Evolutionary conservation across 2,113 vertebrate genomes (phyloP).

Genomic region (Tetrax tetrax): DNA sequence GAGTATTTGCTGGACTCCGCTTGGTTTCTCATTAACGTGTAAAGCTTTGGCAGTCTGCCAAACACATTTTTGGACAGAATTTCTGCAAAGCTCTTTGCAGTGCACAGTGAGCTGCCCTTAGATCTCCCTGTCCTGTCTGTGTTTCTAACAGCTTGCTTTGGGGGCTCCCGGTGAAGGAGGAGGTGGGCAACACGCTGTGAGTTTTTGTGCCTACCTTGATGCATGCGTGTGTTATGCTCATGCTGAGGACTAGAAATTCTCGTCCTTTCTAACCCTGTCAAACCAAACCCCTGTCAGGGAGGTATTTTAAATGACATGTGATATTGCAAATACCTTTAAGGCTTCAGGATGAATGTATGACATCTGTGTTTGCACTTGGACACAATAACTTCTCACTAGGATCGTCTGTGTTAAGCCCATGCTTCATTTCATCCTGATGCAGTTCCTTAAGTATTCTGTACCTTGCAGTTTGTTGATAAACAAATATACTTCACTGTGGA

Average conservation of each 20-base stretch:
- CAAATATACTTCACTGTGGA: background rate
- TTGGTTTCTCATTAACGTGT: background rate
- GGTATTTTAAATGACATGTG: background rate
- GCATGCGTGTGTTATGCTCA: rapidly evolving
- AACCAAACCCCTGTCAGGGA: background rate
- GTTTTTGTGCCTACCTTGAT: background rate
- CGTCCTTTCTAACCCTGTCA: background rate
- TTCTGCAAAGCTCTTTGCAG: background rate
- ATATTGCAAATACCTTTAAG: background rate
- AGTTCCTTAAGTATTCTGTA: background rate
- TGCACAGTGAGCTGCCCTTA: background rate
- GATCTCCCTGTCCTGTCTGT: background rate
- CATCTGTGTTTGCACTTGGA: background rate
- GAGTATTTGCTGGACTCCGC: background rate
- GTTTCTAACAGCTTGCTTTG: background rate
- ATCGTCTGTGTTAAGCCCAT: background rate
- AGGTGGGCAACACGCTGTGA: background rate
- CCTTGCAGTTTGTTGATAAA: background rate
- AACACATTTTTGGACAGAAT: background rate
- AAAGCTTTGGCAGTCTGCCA: background rate
- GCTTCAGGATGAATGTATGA: background rate
- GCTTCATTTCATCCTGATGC: background rate
- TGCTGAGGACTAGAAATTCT: background rate
- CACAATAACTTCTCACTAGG: background rate
- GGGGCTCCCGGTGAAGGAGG: background rate